These are phyloP conservation scores for Sterrhoptilus dennistouni DNA, from an alignment of 2,113 vertebrate genomes.

Conservation along the genomic window DNA sequence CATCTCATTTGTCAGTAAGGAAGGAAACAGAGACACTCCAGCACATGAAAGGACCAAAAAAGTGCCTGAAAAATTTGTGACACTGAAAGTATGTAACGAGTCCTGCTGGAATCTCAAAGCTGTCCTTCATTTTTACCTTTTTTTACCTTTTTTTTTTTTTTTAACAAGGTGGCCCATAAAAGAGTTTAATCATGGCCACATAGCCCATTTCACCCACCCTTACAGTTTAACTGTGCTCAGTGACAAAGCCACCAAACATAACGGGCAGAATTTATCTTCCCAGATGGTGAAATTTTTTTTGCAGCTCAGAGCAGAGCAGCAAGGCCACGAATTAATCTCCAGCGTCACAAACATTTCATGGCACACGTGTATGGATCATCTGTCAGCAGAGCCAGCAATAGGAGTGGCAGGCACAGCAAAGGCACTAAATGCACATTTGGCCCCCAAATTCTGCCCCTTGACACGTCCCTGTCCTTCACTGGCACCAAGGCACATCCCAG, in stretches of 20 bases:
- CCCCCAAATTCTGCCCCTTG: neutral
- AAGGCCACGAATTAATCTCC: constrained; percentile 43
- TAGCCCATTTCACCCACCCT: neutral
- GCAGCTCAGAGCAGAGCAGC: neutral
- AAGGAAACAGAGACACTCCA: neutral
- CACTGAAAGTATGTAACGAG: neutral
- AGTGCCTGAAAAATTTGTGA: neutral
- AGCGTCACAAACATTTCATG: neutral
- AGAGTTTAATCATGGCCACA: neutral
- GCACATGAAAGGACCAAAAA: neutral
- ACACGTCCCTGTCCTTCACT: neutral
- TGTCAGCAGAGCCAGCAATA: neutral
- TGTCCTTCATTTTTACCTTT: neutral
- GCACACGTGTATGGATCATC: neutral
- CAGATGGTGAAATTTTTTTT: constrained; percentile 4
- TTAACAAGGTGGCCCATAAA: neutral
- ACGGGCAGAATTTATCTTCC: neutral
- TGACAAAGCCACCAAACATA: neutral
- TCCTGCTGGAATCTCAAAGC: neutral
- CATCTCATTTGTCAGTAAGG: neutral
- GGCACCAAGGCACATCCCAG: neutral
- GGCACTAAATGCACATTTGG: neutral
- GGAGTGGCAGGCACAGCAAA: neutral
- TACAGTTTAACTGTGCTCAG: neutral
- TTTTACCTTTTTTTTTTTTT: neutral